Evolutionary conservation across 2,888 invertebrate species (phyloP).

Genomic region (Trichopoda pennipes): DNA sequence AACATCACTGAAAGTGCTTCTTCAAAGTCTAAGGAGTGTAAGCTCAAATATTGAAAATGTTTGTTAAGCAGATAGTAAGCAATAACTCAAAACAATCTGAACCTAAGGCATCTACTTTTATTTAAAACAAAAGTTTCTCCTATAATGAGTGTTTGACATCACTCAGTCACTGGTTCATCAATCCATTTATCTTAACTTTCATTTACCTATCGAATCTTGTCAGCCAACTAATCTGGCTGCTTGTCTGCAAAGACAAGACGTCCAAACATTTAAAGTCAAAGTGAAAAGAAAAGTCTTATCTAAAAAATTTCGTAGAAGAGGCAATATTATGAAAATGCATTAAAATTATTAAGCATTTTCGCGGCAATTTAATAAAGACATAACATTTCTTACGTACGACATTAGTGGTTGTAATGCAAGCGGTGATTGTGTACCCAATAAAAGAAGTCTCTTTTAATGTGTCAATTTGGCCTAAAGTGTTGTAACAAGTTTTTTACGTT

Average conservation of each 20-base stretch:
- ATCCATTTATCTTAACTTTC: conserved; percentile 5
- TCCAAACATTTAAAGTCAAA: conserved; percentile 48
- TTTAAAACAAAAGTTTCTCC: conserved; percentile 42
- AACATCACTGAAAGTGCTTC: too few species aligned
- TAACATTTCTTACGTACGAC: conserved; percentile 33
- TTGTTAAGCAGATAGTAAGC: conserved; percentile 62
- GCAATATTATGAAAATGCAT: conserved; percentile 42
- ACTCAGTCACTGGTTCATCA: conserved; percentile 24
- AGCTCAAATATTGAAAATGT: conserved; percentile 59
- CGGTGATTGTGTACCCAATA: too few species aligned
- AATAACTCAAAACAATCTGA: conserved; percentile 41
- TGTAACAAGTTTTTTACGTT: too few species aligned
- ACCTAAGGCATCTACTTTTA: conserved; percentile 15
- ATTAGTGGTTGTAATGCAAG: conserved; percentile 9
- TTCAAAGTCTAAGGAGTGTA: conserved; percentile 48
- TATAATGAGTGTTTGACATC: not conserved
- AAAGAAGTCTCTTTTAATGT: too few species aligned
- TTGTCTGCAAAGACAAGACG: conserved; percentile 48
- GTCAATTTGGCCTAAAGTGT: too few species aligned
- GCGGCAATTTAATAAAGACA: conserved; percentile 64
- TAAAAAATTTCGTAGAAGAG: conserved; percentile 13
- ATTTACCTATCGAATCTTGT: conserved; percentile 25
- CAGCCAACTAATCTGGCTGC: conserved; percentile 19
- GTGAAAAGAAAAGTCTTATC: conserved; percentile 63
- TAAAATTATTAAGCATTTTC: conserved; percentile 58